phyloP scores from a whole-genome alignment of 2,797 vertebrate genomes.

The Artibeus lituratus region DNA sequence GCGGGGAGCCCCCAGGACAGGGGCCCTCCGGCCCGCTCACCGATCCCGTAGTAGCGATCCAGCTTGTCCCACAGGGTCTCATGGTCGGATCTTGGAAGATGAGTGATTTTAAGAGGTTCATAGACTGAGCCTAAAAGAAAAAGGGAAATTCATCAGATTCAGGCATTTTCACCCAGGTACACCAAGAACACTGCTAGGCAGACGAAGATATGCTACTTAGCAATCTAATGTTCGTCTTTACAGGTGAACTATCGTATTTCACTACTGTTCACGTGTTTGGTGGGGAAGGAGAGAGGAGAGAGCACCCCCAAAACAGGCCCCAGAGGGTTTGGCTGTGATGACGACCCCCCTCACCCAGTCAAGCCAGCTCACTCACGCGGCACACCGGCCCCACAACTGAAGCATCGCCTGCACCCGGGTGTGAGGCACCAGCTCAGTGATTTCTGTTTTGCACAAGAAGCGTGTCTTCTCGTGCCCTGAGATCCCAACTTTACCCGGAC shows the following conservation, averaged over 20 bases:
- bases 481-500: neutral
- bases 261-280: neutral
- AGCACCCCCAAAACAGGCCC: neutral
- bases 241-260: neutral
- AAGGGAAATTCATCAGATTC: slow-evolving; percentile 44
- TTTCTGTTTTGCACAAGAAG: neutral
- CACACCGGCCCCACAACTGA: neutral
- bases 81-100: slow-evolving; percentile 86
- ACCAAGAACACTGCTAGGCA: neutral
- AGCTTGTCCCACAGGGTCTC: slow-evolving; percentile 95
- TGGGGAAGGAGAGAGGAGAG: neutral
- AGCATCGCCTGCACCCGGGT: neutral
- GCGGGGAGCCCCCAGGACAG: no score
- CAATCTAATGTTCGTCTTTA: neutral
- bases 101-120: slow-evolving; percentile 94
- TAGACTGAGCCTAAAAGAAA: slow-evolving; percentile 93
- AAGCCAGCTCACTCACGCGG: neutral
- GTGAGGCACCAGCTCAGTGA: neutral
- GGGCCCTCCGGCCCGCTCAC: slow-evolving; percentile 80
- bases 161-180: neutral
- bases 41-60: slow-evolving; percentile 93
- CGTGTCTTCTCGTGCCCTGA: neutral
- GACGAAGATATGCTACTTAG: neutral
- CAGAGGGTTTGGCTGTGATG: neutral
- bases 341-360: neutral